Percentiles rank a stretch among this genome's conserved stretches.
Evolutionary conservation across 2,888 invertebrate species (phyloP).

Genomic region (Napeogenes sylphis): DNA sequence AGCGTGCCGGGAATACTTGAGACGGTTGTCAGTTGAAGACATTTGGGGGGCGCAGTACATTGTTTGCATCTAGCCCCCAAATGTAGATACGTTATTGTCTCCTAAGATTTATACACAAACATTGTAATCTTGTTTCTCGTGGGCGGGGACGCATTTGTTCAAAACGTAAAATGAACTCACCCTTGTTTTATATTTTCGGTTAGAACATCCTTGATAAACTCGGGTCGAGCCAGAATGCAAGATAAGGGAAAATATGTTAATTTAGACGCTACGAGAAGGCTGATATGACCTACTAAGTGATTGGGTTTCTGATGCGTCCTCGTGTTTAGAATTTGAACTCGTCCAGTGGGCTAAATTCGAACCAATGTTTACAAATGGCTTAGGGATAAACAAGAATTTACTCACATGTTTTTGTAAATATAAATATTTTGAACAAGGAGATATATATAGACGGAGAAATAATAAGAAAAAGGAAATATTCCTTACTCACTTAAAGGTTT

Average conservation of each 20-base stretch:
- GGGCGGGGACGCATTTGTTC: conserved; percentile 71
- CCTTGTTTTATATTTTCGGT: conserved; percentile 65
- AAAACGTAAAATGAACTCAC: conserved; percentile 50
- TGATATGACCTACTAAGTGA: conserved; percentile 76
- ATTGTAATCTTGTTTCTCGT: conserved; percentile 69
- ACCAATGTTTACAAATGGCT: conserved; percentile 71
- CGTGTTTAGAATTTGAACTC: conserved; percentile 70
- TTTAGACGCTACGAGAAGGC: conserved; percentile 61
- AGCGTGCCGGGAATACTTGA: conserved; percentile 12
- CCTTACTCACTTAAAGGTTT: conserved; percentile 21
- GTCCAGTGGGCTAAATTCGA: conserved; percentile 47
- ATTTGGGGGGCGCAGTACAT: conserved; percentile 53
- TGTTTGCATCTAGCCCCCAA: conserved; percentile 66
- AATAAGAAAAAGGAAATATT: conserved; percentile 21
- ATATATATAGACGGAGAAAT: conserved; percentile 42
- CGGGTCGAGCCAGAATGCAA: conserved; percentile 62
- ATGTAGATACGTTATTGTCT: conserved; percentile 62
- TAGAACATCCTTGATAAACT: conserved; percentile 68
- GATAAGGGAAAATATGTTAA: conserved; percentile 77
- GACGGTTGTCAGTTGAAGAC: conserved; percentile 19
- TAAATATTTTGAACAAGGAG: conserved; percentile 40
- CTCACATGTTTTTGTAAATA: conserved; percentile 33
- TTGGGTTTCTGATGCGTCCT: conserved; percentile 65
- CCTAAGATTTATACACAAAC: conserved; percentile 70
- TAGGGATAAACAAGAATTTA: conserved; percentile 46